Evolutionary conservation across 2,113 vertebrate genomes (phyloP).

Genomic region (Scopus umbretta): DNA sequence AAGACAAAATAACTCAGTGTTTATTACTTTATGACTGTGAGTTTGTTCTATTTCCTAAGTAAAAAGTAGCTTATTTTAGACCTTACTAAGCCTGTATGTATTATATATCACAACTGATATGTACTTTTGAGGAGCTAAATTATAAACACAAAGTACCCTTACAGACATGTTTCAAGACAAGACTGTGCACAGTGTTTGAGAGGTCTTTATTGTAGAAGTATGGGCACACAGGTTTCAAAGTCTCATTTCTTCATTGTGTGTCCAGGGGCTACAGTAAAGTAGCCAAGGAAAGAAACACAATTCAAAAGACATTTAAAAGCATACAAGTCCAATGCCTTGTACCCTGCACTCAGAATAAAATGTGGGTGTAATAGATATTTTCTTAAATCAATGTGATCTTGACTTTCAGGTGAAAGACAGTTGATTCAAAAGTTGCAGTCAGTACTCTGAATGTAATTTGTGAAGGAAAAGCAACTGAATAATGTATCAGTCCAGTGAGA

Average conservation of each 20-base stretch:
- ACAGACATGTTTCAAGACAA: neutral
- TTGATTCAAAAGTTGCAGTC: neutral
- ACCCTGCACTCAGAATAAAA: neutral
- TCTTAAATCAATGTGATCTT: neutral
- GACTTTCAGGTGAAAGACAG: neutral
- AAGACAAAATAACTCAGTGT: neutral
- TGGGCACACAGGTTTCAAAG: neutral
- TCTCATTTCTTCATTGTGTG: neutral
- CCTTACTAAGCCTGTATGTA: neutral
- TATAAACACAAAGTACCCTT: neutral
- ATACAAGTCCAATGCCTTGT: neutral
- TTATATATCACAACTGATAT: neutral
- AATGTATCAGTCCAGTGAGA: neutral
- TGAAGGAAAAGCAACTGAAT: neutral
- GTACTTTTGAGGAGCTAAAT: neutral
- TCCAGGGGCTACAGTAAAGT: neutral
- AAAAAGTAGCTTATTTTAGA: neutral
- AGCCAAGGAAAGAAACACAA: neutral
- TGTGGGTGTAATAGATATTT: neutral
- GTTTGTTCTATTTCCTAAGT: neutral
- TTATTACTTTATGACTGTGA: neutral
- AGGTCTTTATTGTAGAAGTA: neutral
- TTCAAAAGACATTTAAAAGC: neutral
- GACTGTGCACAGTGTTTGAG: neutral
- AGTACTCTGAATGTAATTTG: neutral